phyloP scores from a whole-genome alignment of 2,888 invertebrate species.

The Axea sp. region DNA sequence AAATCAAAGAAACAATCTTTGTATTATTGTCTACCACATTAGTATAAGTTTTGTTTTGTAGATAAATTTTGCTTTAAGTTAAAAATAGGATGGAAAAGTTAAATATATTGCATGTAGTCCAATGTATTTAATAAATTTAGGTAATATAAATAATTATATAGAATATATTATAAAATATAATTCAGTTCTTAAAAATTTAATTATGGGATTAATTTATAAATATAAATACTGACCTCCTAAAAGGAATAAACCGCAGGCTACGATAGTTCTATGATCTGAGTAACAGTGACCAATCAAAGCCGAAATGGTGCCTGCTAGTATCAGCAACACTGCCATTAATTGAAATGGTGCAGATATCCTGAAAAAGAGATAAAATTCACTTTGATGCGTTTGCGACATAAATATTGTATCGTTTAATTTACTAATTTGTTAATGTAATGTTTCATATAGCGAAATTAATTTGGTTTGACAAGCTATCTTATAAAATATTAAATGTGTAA shows the following conservation, averaged over 20 bases:
- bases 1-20: too few species aligned
- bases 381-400: constrained; percentile 20
- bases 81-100: too few species aligned
- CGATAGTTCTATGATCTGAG: constrained; percentile 82
- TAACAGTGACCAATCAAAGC: constrained; percentile 83
- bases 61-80: too few species aligned
- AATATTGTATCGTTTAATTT: constrained; percentile 23
- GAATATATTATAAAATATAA: neutral
- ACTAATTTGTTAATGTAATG: constrained; percentile 25
- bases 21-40: too few species aligned
- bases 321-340: constrained; percentile 80
- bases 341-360: constrained; percentile 83
- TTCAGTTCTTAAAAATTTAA: too few species aligned
- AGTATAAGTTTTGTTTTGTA: too few species aligned
- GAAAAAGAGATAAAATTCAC: constrained; percentile 73
- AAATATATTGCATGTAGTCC: too few species aligned
- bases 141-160: too few species aligned
- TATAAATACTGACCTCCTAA: constrained; percentile 81
- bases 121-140: too few species aligned
- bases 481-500: constrained; percentile 9
- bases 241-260: constrained; percentile 83
- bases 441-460: constrained; percentile 1
- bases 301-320: constrained; percentile 81
- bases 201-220: constrained; percentile 1
- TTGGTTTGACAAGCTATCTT: constrained; percentile 1